These are phyloP conservation scores for Hypomecis punctinalis DNA, from an alignment of 2,888 invertebrate genomes.

Conservation along the genomic window DNA sequence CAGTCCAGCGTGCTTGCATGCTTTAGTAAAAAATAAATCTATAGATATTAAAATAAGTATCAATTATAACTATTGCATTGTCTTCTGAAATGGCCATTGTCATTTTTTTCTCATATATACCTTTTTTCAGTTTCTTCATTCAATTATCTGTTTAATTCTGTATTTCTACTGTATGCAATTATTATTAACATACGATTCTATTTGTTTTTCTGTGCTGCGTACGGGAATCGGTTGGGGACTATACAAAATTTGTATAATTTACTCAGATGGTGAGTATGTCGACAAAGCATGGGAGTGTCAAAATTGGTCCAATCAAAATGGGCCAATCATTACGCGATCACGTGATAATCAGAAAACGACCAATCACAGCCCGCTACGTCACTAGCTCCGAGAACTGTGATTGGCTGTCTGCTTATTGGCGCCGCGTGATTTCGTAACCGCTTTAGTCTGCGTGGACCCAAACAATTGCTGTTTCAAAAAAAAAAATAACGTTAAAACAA, in stretches of 20 bases:
- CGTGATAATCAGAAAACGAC: neutral
- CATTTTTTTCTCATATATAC: no score
- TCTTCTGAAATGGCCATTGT: no score
- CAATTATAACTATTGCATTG: no score
- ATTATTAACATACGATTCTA: conserved; percentile 30
- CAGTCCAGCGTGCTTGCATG: no score
- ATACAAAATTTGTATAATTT: conserved; percentile 47
- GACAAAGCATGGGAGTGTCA: conserved; percentile 47
- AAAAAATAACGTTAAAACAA: conserved; percentile 16
- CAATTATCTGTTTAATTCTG: neutral
- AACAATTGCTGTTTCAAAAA: conserved; percentile 17
- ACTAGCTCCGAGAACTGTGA: neutral
- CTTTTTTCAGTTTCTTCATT: no score
- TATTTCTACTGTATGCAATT: conserved; percentile 1
- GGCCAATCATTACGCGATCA: neutral
- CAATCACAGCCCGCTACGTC: conserved; percentile 1
- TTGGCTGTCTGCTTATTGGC: neutral
- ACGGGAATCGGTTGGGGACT: conserved; percentile 55
- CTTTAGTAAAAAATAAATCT: no score
- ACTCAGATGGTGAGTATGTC: conserved; percentile 67
- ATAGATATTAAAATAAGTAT: no score
- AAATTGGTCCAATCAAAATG: neutral
- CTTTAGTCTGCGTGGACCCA: neutral
- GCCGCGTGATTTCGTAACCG: neutral
- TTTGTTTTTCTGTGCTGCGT: conserved; percentile 65